Evolutionary conservation across 2,888 invertebrate species (phyloP).

Genomic region (Amiota mariae): DNA sequence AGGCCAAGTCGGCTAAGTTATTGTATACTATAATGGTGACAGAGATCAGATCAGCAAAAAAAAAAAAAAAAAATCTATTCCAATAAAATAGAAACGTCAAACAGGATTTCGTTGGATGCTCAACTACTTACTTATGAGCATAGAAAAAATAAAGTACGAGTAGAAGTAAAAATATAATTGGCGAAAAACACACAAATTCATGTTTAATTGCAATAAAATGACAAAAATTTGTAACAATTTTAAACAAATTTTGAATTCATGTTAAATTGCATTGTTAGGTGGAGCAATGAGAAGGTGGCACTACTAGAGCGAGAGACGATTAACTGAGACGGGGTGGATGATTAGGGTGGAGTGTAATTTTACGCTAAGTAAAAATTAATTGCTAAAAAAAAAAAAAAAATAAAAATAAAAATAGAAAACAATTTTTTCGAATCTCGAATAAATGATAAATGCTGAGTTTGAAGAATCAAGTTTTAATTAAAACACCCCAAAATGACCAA

Average conservation of each 20-base stretch:
- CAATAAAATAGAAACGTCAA: slow-evolving; percentile 6
- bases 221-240: slow-evolving; percentile 11
- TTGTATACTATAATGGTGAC: too few relatives aligned
- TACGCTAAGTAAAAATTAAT: not conserved
- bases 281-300: not conserved
- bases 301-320: not conserved
- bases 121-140: too few relatives aligned
- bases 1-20: not conserved
- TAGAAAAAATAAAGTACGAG: too few relatives aligned
- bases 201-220: slow-evolving; percentile 21
- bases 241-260: slow-evolving; percentile 6
- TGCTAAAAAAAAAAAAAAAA: not conserved
- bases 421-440: too few relatives aligned
- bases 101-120: not conserved
- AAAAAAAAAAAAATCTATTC: not conserved
- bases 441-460: too few relatives aligned
- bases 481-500: slow-evolving; percentile 25
- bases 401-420: not conserved
- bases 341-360: not conserved
- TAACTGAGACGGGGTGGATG: not conserved
- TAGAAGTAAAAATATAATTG: too few relatives aligned
- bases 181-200: not conserved
- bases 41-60: too few relatives aligned
- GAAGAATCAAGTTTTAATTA: slow-evolving; percentile 7
- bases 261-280: not conserved